These are phyloP conservation scores for Cryptocephalus primarius DNA, from an alignment of 2,888 invertebrate genomes.

Conservation along the genomic window DNA sequence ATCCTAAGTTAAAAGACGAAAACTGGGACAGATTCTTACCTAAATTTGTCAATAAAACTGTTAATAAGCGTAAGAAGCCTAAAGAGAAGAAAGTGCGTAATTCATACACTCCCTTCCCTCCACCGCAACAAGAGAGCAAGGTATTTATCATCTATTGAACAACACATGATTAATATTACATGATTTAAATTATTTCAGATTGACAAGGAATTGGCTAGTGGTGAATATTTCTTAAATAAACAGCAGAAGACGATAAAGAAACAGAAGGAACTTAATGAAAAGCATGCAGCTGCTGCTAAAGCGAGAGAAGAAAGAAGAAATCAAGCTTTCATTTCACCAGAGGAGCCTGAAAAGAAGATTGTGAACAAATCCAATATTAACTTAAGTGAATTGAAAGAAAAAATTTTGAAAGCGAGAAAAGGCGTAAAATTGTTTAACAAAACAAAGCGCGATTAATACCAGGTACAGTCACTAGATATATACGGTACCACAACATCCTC, in stretches of 20 bases:
- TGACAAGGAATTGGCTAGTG: constrained; percentile 86
- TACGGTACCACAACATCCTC: too few relatives aligned
- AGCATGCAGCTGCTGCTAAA: constrained; percentile 62
- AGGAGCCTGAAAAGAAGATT: constrained; percentile 42
- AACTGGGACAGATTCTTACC: constrained; percentile 97
- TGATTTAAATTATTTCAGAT: constrained; percentile 35
- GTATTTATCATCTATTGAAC: constrained; percentile 8
- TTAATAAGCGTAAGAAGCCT: constrained; percentile 78
- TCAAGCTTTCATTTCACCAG: constrained; percentile 76
- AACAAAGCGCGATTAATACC: constrained; percentile 1
- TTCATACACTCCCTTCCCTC: constrained; percentile 96
- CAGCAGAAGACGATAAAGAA: constrained; percentile 63
- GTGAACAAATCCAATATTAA: constrained; percentile 44
- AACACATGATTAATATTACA: constrained; percentile 25
- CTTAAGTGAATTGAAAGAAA: constrained; percentile 61
- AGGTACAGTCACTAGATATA: too few relatives aligned
- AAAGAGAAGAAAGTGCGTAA: constrained; percentile 83
- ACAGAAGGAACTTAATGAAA: constrained; percentile 65
- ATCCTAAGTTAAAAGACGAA: constrained; percentile 82
- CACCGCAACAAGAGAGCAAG: constrained; percentile 84
- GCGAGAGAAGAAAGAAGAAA: constrained; percentile 66
- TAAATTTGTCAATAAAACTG: constrained; percentile 79
- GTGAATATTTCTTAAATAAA: constrained; percentile 92
- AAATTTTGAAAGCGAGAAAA: constrained; percentile 58
- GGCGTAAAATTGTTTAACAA: constrained; percentile 31